phyloP scores from a whole-genome alignment of 2,113 vertebrate genomes.

The Pollachius pollachius region DNA sequence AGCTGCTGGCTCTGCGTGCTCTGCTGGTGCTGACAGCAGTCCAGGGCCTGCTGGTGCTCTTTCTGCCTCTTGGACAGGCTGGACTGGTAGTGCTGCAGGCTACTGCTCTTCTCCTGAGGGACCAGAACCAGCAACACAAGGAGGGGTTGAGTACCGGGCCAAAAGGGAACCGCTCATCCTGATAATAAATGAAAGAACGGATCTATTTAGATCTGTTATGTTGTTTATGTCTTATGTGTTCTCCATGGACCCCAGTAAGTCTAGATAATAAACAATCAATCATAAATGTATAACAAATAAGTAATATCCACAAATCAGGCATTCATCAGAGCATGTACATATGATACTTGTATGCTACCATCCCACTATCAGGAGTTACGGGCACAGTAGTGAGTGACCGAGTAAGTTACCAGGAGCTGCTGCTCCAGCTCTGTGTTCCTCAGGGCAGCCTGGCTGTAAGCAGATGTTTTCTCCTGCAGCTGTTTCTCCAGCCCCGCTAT shows the following conservation, averaged over 20 bases:
- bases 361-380: no score
- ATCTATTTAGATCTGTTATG: no score
- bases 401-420: conserved; percentile 76
- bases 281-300: background rate
- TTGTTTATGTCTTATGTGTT: no score
- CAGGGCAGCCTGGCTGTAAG: conserved; percentile 77
- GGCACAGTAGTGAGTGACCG: background rate
- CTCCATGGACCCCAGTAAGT: no score
- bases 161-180: no score
- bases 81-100: conserved; percentile 78
- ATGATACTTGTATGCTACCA: no score
- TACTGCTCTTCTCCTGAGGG: conserved; percentile 76
- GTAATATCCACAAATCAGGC: background rate
- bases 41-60: conserved; percentile 79
- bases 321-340: background rate
- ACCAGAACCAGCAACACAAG: background rate
- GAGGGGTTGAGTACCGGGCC: background rate
- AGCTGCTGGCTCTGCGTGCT: conserved; percentile 80
- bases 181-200: no score
- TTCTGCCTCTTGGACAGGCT: conserved; percentile 76
- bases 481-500: conserved; percentile 83
- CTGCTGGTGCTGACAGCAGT: conserved; percentile 77
- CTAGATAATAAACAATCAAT: background rate
- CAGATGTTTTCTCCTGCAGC: conserved; percentile 85
- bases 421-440: conserved; percentile 83